Conservation (phyloP, 2,888 invertebrate genomes). For the Dichetophora obliterata region DNA sequence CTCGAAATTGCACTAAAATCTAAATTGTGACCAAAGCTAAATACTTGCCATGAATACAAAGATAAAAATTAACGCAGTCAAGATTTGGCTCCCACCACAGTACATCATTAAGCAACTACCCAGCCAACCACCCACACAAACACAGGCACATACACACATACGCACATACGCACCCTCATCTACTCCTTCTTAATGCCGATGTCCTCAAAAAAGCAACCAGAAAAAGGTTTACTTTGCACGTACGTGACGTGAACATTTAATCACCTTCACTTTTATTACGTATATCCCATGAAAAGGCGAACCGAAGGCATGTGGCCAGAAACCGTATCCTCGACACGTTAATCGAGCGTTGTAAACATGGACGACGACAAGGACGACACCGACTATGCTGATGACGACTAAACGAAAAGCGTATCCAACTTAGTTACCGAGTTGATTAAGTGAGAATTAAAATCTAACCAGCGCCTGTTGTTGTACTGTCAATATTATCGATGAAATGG, state of each 20-base stretch:
- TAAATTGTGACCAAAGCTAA: slow-evolving; percentile 12
- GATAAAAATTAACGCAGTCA: slow-evolving; percentile 7
- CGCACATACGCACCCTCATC: too few relatives aligned
- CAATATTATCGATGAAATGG: slow-evolving; percentile 23
- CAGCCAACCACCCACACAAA: not conserved
- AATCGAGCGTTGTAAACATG: slow-evolving; percentile 6
- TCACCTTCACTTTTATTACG: slow-evolving; percentile 16
- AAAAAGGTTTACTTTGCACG: slow-evolving; percentile 26
- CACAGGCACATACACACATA: too few relatives aligned
- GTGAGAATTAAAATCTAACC: slow-evolving; percentile 19
- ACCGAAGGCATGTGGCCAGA: not conserved
- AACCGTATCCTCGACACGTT: slow-evolving; percentile 5
- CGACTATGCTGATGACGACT: too few relatives aligned
- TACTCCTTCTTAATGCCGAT: not conserved
- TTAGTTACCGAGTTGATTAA: slow-evolving; percentile 7
- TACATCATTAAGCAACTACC: not conserved
- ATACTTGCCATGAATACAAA: slow-evolving; percentile 33
- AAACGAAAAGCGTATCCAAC: not conserved
- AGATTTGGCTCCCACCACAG: not conserved
- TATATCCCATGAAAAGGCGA: not conserved
- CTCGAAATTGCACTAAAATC: not conserved
- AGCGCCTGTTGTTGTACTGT: not conserved
- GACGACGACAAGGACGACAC: not conserved
- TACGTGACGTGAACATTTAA: slow-evolving; percentile 34
- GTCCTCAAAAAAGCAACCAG: slow-evolving; percentile 1